Evolutionary conservation across 2,797 vertebrate genomes (phyloP), one percentile per base, ranked within the genome.

Genomic region (Aplochiton taeniatus): DNA sequence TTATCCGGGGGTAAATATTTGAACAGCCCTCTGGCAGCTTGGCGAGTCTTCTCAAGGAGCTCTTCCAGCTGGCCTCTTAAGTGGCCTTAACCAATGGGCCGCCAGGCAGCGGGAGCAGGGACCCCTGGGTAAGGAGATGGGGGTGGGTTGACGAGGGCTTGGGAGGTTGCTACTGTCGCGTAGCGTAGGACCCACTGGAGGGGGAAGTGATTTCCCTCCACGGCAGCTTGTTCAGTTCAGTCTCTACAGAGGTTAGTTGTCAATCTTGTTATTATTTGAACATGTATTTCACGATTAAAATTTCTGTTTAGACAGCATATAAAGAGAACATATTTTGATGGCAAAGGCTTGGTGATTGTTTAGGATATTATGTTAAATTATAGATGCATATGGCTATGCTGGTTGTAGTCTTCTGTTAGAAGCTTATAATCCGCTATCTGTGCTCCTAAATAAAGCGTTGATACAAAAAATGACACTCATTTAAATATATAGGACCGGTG

Each of bases 1-100:
- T 85, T 89, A 86, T 84, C 78, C 59, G n/a, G 67, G 70, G 72
- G 84, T 91, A 91, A 92, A 90, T 91, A 90, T 92, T 91, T 91
- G 85, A 89, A 86, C 82, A 88, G 83, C 82, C 80, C 80, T 85
- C 71, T 69, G 81, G 87, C 85, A 75, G 76, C 66, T 17, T 73
- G 82, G 75, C 67, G 55, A 65, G 70, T 77, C 61, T 84, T 82
- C 81, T 78, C 75, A 65, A 78, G 79, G 76, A 80, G 74, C 80
- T 70, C 73, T 74, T 79, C 64, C 73, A 82, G 81, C 73, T 84
- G 78, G 70, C 57, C 46, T 55, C 52, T n/a, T 66, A 66, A 85
- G 72, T 77, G 63, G 69, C 60, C 74, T 60, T 69, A 70, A 75
- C 70, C 72, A 56, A 66, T 20, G 46, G 73, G 75, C 72, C 69